Percentiles rank a stretch among this genome's conserved stretches.
Conservation (phyloP, 2,113 vertebrate genomes). For the Ahaetulla prasina region DNA sequence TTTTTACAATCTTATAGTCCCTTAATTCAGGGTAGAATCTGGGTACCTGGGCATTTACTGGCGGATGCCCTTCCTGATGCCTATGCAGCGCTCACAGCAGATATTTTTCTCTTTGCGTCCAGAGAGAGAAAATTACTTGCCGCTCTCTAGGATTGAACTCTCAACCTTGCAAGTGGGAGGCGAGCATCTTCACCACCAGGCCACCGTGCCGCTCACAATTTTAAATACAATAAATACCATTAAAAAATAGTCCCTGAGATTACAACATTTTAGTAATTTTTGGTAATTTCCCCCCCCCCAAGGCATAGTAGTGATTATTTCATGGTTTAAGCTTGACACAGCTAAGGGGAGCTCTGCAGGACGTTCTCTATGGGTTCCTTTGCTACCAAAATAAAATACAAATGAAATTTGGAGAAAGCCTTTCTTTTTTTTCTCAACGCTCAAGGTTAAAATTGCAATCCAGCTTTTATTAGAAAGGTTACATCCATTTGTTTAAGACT, state of each 20-base stretch:
- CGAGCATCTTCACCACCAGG: neutral
- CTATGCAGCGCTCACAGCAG: neutral
- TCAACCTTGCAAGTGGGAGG: neutral
- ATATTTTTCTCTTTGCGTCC: neutral
- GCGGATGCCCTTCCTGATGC: neutral
- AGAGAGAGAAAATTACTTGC: neutral
- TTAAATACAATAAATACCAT: neutral
- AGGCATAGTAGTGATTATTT: neutral
- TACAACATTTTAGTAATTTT: too few species aligned
- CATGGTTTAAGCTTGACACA: neutral
- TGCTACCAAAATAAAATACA: neutral
- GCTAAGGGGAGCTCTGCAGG: neutral
- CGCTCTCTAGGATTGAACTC: neutral
- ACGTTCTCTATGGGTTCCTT: neutral
- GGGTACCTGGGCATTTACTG: neutral
- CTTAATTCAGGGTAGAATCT: neutral
- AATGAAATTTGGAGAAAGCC: neutral
- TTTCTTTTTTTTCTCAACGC: neutral
- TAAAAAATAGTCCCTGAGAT: neutral
- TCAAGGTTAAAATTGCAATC: neutral
- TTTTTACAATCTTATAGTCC: neutral
- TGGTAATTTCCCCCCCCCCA: too few species aligned
- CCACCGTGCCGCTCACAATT: neutral
- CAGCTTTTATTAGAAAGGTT: neutral
- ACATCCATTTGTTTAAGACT: neutral